Base-by-base conservation (phyloP, 2,113 vertebrate species). In the Ramphastos sulfuratus region DNA sequence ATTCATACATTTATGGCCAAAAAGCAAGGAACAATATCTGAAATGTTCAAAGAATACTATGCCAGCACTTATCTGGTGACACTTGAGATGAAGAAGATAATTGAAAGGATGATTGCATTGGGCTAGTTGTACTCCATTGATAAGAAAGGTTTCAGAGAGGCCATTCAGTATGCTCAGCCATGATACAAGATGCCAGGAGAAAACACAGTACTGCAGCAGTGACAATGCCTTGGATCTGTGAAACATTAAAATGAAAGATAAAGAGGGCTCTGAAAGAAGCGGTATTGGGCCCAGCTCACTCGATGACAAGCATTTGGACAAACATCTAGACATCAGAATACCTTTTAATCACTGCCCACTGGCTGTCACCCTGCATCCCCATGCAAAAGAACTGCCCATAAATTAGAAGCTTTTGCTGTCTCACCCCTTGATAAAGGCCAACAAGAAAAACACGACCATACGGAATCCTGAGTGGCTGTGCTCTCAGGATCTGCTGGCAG, bases 11-110 rank as follows among this genome's bases (percentile, higher is more conserved):
- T 91, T 94, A 84, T 86, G 94, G 91, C 84, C 90, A 94, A 95
- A 96, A 95, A 90, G 75, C 91, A 87, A 91, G 63, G 80, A 96
- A 94, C 90, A 91, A 75, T 96, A 88, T 95, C 93, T 92, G 95
- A 93, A 95, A 95, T 84, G 74, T 95, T 96, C 85, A 74, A 96
- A 92, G 93, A 96, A 96, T 93, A 86, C 86, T 84, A 78, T 85
- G 73, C 93, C 88, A 93, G 92, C 85, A 93, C 93, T 97, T 94
- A 96, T 94, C 94, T 92, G 92, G 92, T 94, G 90, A 96, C 93
- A 96, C 96, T 97, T 88, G 86, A 97, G 92, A 96, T 96, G 94
- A 94, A 97, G 93, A 85, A 90, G 96, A 96, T 97, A 97, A 96
- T 96, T 96, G 95, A 96, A 96, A 92, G 92, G 88, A 96, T 96